phyloP scores from a whole-genome alignment of 2,113 vertebrate species.

The Varanus salvator region DNA sequence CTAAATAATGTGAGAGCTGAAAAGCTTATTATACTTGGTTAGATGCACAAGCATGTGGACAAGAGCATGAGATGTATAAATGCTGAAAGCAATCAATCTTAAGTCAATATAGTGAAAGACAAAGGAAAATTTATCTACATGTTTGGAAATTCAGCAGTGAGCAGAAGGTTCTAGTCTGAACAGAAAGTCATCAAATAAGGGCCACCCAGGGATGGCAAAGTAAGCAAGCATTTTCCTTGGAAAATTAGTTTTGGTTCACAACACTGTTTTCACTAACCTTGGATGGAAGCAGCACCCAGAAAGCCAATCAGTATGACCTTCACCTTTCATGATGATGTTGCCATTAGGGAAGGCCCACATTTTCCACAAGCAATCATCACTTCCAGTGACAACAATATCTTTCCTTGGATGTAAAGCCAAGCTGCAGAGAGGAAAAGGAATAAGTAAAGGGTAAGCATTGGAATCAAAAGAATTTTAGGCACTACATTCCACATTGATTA shows the following conservation, averaged over 20 bases:
- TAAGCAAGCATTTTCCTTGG: constrained; percentile 33
- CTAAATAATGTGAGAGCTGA: constrained; percentile 36
- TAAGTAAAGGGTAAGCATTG: background rate
- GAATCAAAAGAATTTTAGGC: background rate
- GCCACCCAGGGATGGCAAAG: constrained; percentile 12
- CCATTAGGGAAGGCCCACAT: constrained; percentile 76
- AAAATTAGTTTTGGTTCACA: constrained; percentile 8
- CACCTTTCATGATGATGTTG: constrained; percentile 75
- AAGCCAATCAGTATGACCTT: constrained; percentile 85
- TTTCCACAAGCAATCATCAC: constrained; percentile 84
- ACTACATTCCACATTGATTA: background rate
- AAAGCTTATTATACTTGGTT: constrained; percentile 60
- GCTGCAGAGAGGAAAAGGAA: constrained; percentile 49
- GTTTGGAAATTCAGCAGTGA: constrained; percentile 50
- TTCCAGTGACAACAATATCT: constrained; percentile 70
- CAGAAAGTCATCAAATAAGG: constrained; percentile 53
- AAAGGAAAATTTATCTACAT: constrained; percentile 59
- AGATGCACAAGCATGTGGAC: constrained; percentile 40
- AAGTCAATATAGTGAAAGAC: constrained; percentile 65
- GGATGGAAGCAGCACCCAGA: constrained; percentile 83
- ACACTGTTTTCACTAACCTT: constrained; percentile 73
- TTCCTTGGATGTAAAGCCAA: constrained; percentile 76
- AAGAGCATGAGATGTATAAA: constrained; percentile 58
- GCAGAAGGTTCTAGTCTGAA: background rate
- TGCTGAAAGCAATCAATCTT: constrained; percentile 70